Evolutionary conservation across 2,113 vertebrate species (phyloP).

Genomic region (Ameiurus melas): DNA sequence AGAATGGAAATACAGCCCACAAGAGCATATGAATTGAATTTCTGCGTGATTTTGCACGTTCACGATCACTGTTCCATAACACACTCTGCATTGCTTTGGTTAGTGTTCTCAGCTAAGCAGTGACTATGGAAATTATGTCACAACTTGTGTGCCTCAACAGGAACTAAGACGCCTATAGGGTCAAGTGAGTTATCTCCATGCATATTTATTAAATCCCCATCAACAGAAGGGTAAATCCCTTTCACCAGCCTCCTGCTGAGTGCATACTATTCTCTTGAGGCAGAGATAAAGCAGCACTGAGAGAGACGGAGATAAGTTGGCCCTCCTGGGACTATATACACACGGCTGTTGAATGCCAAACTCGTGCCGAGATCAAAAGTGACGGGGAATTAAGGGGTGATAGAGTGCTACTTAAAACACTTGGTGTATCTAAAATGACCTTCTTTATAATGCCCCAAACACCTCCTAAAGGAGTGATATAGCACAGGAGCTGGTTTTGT

Average conservation of each 20-base stretch:
- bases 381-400: slow-evolving; percentile 2
- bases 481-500: slow-evolving; percentile 2
- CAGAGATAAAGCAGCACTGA: slow-evolving; percentile 27
- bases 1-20: neutral
- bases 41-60: neutral
- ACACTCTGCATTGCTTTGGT: neutral
- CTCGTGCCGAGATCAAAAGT: slow-evolving; percentile 26
- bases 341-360: slow-evolving; percentile 9
- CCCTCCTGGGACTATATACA: slow-evolving; percentile 27
- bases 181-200: slow-evolving; percentile 16
- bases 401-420: neutral
- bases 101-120: neutral
- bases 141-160: neutral
- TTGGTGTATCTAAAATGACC: neutral
- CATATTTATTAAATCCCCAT: slow-evolving; percentile 34
- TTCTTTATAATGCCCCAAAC: neutral
- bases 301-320: slow-evolving; percentile 32
- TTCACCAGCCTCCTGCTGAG: slow-evolving; percentile 11
- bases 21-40: neutral
- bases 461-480: neutral
- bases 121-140: neutral
- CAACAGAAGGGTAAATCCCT: slow-evolving; percentile 22
- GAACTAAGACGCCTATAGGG: neutral
- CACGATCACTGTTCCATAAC: neutral
- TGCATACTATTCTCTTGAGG: slow-evolving; percentile 17